Conservation (phyloP, 2,797 vertebrate genomes). For the Eulemur coronatus region DNA sequence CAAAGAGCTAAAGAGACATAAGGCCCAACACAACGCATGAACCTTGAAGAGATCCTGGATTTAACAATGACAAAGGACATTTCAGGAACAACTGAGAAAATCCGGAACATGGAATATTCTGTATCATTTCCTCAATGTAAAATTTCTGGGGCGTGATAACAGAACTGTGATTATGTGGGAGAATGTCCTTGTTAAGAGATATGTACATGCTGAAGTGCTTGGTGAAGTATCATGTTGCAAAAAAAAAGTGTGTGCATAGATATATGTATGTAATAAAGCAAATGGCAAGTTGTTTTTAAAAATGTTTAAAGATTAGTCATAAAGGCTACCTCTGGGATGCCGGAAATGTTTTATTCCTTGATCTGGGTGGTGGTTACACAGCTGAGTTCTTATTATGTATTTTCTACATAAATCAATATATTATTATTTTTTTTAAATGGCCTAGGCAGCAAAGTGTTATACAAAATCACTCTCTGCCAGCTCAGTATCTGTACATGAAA, state of each 20-base stretch:
- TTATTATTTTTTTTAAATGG: not conserved
- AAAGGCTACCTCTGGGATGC: not conserved
- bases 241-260: not conserved
- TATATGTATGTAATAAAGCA: not conserved
- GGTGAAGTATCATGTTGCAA: not conserved
- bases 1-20: not conserved
- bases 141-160: not conserved
- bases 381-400: not conserved
- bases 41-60: not conserved
- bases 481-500: not conserved
- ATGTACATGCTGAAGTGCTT: not conserved
- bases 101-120: not conserved
- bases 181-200: not conserved
- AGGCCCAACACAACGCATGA: not conserved
- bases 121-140: not conserved
- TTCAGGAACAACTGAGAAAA: not conserved
- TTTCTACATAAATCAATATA: not conserved
- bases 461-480: not conserved
- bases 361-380: not conserved
- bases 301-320: not conserved
- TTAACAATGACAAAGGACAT: not conserved
- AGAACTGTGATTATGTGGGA: not conserved
- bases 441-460: not conserved
- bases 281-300: not conserved
- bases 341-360: slow-evolving; percentile 8